phyloP scores from a whole-genome alignment of 2,113 vertebrate genomes.

The Leucosticte australis region DNA sequence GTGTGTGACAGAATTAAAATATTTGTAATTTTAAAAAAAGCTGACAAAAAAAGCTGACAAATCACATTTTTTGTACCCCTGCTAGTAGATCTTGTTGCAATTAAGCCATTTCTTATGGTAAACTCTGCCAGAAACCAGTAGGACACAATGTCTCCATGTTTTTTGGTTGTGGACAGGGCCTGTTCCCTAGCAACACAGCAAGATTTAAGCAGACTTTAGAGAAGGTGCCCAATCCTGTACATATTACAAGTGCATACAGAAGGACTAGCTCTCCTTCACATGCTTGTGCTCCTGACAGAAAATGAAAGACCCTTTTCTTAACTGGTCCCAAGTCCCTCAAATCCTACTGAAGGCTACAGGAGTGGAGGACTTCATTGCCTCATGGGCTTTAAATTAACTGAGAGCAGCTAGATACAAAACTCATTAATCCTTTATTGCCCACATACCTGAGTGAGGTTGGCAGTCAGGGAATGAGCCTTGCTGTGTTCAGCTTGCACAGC shows the following conservation, averaged over 20 bases:
- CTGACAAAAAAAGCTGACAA: not conserved
- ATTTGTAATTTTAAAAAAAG: not conserved
- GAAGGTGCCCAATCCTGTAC: constrained; percentile 5
- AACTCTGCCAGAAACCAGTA: constrained; percentile 22
- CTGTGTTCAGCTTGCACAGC: not conserved
- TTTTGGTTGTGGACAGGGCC: not conserved
- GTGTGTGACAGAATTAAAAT: constrained; percentile 18
- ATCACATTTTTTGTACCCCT: not conserved
- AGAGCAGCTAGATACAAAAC: not conserved
- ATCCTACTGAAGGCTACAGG: not conserved
- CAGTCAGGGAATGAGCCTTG: not conserved
- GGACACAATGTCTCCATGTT: not conserved
- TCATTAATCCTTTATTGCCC: not conserved
- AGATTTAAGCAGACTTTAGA: constrained; percentile 11
- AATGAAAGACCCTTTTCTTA: not conserved
- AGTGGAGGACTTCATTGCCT: not conserved
- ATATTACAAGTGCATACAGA: not conserved
- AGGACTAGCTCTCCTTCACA: not conserved
- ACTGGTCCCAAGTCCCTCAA: not conserved
- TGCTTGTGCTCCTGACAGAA: fast-evolving
- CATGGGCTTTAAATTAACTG: not conserved
- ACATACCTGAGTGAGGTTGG: not conserved
- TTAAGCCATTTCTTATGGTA: not conserved
- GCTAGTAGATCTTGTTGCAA: not conserved
- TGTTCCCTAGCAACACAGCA: constrained; percentile 17